Base-by-base conservation (phyloP, 2,113 vertebrate species). In the Sinocyclocheilus anophthalmus region DNA sequence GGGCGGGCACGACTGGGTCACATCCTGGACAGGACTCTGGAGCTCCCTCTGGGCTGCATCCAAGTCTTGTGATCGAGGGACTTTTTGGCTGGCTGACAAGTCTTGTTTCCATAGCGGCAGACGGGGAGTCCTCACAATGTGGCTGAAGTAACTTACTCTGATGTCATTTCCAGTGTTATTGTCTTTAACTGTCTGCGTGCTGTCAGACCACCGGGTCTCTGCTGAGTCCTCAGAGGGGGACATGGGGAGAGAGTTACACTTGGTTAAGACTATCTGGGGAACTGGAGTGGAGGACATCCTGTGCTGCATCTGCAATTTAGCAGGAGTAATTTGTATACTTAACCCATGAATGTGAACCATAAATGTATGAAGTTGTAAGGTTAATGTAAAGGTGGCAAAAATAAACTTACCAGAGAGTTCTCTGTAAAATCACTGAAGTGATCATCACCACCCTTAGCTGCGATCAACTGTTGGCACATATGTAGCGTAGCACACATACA, bases 211-310 rank as follows among this genome's bases (percentile, higher is more conserved):
- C 7, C n/a, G 39, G 5, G 12, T 26, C 80, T 61, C 72, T 81
- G 82, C 42, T 83, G 92, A 73, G 88, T 91, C 86, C 86, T 95
- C 95, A 26, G 92, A 91, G 0, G 91, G 88, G 76, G 94, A 89
- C 0, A 92, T 85, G 5, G 94, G 92, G 48, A 88, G 89, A 0
- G 96, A 93, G 75, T 88, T 89, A 77, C 95, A 96, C 83, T 95
- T 92, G 30, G 96, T 97, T 93, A 97, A 91, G 89, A 97, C 88
- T 91, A 97, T 97, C 92, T 90, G 93, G 7, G 97, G 97, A 84
- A 97, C 88, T 42, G 94, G 93, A 91, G 81, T 81, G 42, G 83
- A 80, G 33, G 91, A 89, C 30, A 87, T 81, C 81, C 72, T 82
- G 24, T 24, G 42, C 83, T 91, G 91, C 87, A 76, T 92, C 94